Percentiles rank a stretch among this genome's conserved stretches.
phyloP scores from a whole-genome alignment of 2,113 vertebrate genomes.

The Callorhinus ursinus region DNA sequence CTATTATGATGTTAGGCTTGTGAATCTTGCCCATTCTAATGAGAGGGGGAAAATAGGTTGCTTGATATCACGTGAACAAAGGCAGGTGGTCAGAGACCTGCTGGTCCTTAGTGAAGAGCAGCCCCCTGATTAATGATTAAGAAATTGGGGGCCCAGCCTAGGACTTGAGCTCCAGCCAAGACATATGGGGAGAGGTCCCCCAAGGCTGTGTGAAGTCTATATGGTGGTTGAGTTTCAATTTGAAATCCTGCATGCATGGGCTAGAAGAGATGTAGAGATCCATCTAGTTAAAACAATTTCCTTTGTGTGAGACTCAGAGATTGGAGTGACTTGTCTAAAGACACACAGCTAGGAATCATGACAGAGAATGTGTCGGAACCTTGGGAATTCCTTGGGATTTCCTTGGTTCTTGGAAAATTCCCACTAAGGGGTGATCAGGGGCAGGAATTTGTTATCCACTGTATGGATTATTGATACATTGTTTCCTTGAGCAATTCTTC shows the following conservation, averaged over 20 bases:
- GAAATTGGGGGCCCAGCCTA: not conserved
- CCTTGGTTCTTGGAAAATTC: not conserved
- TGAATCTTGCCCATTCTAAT: not conserved
- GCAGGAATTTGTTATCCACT: not conserved
- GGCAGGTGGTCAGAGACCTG: not conserved
- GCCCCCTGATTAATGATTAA: not conserved
- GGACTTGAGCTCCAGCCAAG: not conserved
- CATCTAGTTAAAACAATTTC: not conserved
- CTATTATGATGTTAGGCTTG: not conserved
- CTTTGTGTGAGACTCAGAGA: not conserved
- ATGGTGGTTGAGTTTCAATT: not conserved
- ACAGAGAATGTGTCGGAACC: not conserved
- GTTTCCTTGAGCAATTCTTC: slow-evolving; percentile 52
- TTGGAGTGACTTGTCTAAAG: not conserved
- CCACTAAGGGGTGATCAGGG: not conserved
- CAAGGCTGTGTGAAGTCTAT: not conserved
- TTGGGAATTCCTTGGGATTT: not conserved
- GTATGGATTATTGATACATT: not conserved
- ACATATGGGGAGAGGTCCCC: not conserved
- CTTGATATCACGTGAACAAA: not conserved
- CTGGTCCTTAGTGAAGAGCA: not conserved
- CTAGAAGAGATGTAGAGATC: not conserved
- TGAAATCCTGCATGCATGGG: not conserved
- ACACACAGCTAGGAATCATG: not conserved
- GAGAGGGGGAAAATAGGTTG: not conserved